phyloP scores from a whole-genome alignment of 2,888 invertebrate genomes.

The Aquatica leii region DNA sequence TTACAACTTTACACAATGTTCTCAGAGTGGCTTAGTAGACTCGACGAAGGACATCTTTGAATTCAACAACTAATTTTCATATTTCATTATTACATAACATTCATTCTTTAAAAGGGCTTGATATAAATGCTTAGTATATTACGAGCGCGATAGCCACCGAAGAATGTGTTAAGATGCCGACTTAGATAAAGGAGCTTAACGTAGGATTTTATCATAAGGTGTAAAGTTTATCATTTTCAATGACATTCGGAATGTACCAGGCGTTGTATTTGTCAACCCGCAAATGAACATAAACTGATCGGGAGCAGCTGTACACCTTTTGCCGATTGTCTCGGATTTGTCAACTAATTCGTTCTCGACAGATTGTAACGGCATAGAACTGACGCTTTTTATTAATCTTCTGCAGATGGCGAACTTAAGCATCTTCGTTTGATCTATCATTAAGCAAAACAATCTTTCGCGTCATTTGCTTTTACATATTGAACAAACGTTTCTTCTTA shows the following conservation, averaged over 20 bases:
- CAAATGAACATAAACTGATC: slow-evolving; percentile 6
- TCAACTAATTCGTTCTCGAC: slow-evolving; percentile 20
- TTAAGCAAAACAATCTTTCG: not conserved
- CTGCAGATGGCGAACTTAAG: slow-evolving; percentile 21
- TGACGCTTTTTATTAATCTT: slow-evolving; percentile 27
- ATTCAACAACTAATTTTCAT: slow-evolving; percentile 37
- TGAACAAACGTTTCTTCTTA: not conserved
- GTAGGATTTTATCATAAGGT: slow-evolving; percentile 44
- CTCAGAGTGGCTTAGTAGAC: not conserved
- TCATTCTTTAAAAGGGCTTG: slow-evolving; percentile 37
- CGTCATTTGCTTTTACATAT: not conserved
- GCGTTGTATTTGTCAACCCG: slow-evolving; percentile 26
- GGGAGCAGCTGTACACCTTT: slow-evolving; percentile 23
- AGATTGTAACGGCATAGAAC: slow-evolving; percentile 17
- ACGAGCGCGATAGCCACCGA: slow-evolving; percentile 42
- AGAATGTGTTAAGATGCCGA: slow-evolving; percentile 46
- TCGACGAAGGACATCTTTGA: slow-evolving; percentile 2
- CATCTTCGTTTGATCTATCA: not conserved
- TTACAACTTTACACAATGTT: slow-evolving; percentile 31
- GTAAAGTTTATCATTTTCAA: slow-evolving; percentile 48
- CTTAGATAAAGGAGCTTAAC: slow-evolving; percentile 45
- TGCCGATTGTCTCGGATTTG: slow-evolving; percentile 25
- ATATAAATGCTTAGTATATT: slow-evolving; percentile 42
- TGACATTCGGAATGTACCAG: slow-evolving; percentile 34
- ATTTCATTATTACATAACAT: slow-evolving; percentile 39